Base-by-base conservation (phyloP, 1,140 invertebrate species). In the Odontomachus brunneus region DNA sequence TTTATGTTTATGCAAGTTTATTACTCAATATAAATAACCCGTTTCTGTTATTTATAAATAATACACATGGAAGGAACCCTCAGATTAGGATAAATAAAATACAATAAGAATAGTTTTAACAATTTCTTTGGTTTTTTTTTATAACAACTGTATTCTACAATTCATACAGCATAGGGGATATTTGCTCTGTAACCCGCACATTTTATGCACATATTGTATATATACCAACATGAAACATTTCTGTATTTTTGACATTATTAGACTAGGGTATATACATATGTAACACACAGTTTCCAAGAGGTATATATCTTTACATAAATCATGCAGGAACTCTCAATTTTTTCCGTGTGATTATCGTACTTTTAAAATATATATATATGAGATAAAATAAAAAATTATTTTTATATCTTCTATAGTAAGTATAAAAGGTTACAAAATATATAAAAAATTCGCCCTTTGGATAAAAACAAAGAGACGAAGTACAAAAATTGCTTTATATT, bases 71-170 rank as follows among this genome's bases (percentile, higher is more conserved):
- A 9, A 4, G 17, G 38, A 44, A 67, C 22, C 55, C 22, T 38
- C 33, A 67, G 22, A 57, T 69, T 24, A 57, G 63, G 63, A 57
- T 69, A 78, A 78, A 78, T 55, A 78, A 76, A 67, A 3, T 24
- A 78, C 38, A 65, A 33, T 26, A 48, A 66, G 22, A 84, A 44
- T 69, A 59, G 26, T 75, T 82, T 26, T 69, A 48, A 81, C 33
- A 84, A 33, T 63, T 76, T 80, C 53, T 59, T 63, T 71, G 26
- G 53, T 63, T 82, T 60, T 74, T 69, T 38, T 69, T 87, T 63
- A 66, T 29, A 24, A 62, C 29, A 19, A 67, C 24, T 49, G 19
- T 67, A 63, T 67, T 78, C 49, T 78, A 78, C 66, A 78, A 78
- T 78, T 57, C 14, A 57, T 67, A 57, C 22, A 22, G 33, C 55